Base-by-base conservation (phyloP, 2,888 invertebrate species). In the Oscheius sp. region DNA sequence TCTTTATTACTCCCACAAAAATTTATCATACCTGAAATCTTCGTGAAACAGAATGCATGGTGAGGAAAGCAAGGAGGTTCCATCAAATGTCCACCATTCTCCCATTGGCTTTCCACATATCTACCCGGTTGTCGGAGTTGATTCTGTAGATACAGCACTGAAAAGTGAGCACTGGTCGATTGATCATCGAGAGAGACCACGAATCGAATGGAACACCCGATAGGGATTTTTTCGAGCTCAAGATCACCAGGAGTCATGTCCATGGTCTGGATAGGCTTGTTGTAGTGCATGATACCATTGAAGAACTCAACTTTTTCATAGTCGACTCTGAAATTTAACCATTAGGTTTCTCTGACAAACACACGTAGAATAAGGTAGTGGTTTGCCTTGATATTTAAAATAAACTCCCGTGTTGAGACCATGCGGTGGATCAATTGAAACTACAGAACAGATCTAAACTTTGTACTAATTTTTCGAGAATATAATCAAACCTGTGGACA, bases 61-160 rank as follows among this genome's bases (percentile, higher is more conserved):
- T 63, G 63, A 48, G 63, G 63, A 50, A 63, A 63, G 48, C 21
- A 47, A 11, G 63, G 63, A n/a, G 63, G 63, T 48, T 63, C 63
- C 48, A 63, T 11, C 9, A 63, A 47, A 29, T 63, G 63, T 3
- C 63, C 63, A 2, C 63, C 63, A 63, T 48, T 21, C 32, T 63
- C 48, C 47, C 29, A 48, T 2, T 63, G 48, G 1, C 9, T 29
- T 33, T 63, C 63, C 29, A 63, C 48, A 48, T 29, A 21, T 10
- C 48, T 47, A 2, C 63, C 63, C 7, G 48, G 29, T 48, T 29
- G 9, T 7, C 32, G 63, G n/a, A 63, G 48, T 2, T 48, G 47
- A 5, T 63, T 11, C 29, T 47, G 7, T 48, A 63, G 21, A 63
- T 63, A 63, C 9, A 29, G 10, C 10, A 29, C 63, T 4, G 63